phyloP scores from a whole-genome alignment of 2,888 invertebrate genomes.

The Siphonodentalium dalli region DNA sequence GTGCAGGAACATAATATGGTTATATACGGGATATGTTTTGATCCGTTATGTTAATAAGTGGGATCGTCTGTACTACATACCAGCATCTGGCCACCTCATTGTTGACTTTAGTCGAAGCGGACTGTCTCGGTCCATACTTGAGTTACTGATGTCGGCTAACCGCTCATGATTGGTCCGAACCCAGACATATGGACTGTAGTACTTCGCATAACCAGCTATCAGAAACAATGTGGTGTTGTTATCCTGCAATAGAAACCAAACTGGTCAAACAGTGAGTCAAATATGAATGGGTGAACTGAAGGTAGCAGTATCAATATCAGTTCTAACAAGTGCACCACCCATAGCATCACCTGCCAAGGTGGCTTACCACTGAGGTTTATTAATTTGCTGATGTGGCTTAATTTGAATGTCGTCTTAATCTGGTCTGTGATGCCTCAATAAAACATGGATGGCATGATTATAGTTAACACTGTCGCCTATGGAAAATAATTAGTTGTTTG shows the following conservation, averaged over 20 bases:
- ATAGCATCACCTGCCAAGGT: not conserved
- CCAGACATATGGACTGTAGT: constrained; percentile 59
- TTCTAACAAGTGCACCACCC: not conserved
- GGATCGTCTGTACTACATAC: constrained; percentile 25
- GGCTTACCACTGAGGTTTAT: no score
- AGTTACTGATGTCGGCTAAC: constrained; percentile 44
- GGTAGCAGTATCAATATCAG: not conserved
- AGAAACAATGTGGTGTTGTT: constrained; percentile 49
- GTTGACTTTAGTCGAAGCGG: constrained; percentile 52
- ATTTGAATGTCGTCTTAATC: no score
- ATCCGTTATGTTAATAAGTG: not conserved
- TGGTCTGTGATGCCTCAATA: no score
- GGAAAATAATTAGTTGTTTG: no score
- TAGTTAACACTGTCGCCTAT: no score
- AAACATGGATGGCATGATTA: no score
- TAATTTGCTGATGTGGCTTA: no score
- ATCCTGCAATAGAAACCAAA: constrained; percentile 40
- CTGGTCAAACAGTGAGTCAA: no score
- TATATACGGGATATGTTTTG: no score
- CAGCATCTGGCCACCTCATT: constrained; percentile 44
- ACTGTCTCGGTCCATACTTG: constrained; percentile 47
- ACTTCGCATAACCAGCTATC: constrained; percentile 53
- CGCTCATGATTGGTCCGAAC: constrained; percentile 55
- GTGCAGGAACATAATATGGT: no score
- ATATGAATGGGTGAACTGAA: no score